A percentile compares a stretch with the other conserved stretches of the same genome.
phyloP scores from a whole-genome alignment of 2,113 vertebrate genomes.

The Halcyon senegalensis region DNA sequence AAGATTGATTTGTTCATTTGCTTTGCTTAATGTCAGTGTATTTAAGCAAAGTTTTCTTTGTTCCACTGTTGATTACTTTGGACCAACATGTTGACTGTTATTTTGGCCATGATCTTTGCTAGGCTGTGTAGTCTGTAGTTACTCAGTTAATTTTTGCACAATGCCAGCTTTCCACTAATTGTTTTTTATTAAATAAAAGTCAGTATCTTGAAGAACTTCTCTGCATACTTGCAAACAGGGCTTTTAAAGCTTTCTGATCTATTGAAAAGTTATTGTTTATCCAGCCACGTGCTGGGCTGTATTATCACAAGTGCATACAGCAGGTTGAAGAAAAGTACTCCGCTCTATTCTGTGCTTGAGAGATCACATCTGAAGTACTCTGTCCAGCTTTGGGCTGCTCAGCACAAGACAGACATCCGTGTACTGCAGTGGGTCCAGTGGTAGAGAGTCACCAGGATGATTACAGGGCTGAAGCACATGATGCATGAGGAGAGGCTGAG shows the following conservation, averaged over 20 bases:
- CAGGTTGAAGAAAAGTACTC: neutral
- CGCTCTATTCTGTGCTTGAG: neutral
- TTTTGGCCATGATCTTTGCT: neutral
- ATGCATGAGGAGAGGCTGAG: neutral
- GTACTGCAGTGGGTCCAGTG: neutral
- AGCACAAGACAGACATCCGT: fast-evolving
- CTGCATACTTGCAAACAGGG: neutral
- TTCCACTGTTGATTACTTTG: neutral
- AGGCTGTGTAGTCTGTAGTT: neutral
- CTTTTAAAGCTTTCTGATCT: neutral
- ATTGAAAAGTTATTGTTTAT: neutral
- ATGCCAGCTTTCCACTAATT: neutral
- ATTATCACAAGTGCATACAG: neutral
- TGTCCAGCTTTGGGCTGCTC: neutral
- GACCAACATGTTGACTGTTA: neutral
- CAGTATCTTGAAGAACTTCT: neutral
- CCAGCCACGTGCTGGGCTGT: neutral
- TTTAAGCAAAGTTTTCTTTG: neutral
- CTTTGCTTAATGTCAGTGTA: neutral
- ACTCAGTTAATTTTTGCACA: neutral
- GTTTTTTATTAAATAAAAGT: neutral
- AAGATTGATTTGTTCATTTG: neutral
- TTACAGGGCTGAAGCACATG: neutral
- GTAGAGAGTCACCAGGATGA: no score
- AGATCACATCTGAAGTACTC: no score